Conservation (phyloP, 2,797 vertebrate species). For the Cuniculus paca region DNA sequence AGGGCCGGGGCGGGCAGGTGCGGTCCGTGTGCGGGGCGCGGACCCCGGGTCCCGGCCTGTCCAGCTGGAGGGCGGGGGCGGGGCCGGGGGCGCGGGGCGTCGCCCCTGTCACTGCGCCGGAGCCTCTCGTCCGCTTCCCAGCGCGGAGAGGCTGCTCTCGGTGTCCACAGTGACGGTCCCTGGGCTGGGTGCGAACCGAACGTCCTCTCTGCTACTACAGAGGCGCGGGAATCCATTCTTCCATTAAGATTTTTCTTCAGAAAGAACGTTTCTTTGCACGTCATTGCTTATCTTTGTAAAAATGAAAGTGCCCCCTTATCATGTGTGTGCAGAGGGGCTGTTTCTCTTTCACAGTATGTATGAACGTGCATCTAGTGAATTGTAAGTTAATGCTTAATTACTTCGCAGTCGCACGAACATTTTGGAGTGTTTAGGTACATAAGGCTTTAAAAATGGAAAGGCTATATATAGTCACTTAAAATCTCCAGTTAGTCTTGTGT, state of each 20-base stretch:
- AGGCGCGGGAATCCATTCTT: not conserved
- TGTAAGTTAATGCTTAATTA: conserved; percentile 24
- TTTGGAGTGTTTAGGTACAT: not conserved
- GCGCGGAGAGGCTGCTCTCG: not conserved
- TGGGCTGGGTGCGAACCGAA: not conserved
- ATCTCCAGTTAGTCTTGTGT: not conserved
- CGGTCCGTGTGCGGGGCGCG: not conserved
- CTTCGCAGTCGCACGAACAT: not conserved
- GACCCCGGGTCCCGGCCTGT: not conserved
- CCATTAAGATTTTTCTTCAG: not conserved
- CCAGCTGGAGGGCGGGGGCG: not conserved
- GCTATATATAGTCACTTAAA: not conserved
- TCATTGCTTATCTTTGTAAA: not conserved
- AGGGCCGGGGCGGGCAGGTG: not conserved
- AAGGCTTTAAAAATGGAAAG: not conserved
- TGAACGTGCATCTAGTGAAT: not conserved
- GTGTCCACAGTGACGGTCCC: not conserved
- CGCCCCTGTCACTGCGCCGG: not conserved
- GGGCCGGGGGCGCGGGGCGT: not conserved
- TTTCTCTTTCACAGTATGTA: not conserved
- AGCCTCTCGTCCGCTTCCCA: not conserved
- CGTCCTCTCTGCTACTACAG: not conserved
- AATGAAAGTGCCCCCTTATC: not conserved
- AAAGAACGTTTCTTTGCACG: not conserved
- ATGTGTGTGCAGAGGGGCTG: not conserved